Evolutionary conservation across 2,797 vertebrate genomes (phyloP), one percentile per base, ranked within the genome.

Genomic region (Tolypeutes matacus): DNA sequence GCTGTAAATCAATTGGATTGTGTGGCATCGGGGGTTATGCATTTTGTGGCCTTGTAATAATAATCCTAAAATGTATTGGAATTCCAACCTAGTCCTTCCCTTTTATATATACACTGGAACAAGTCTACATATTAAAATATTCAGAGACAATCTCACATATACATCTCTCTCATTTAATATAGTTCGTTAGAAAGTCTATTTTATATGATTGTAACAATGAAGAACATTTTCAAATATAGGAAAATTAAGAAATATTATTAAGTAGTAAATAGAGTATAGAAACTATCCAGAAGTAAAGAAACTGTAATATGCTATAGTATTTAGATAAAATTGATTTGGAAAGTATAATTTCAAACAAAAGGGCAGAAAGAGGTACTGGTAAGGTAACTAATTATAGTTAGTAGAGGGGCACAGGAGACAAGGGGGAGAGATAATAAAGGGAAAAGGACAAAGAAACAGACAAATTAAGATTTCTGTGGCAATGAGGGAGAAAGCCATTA

Each of bases 111-210:
- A 1, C 93, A 7, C 2, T 75, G 67, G 89, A 93, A 86, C 14
- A 70, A 91, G 49, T 31, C 2, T 75, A 93, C 36, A 36, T 65
- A 91, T 6, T 60, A 58, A 96, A 96, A 93, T 7, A 81, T 67
- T 51, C 9, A 60, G 72, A 69, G 25, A 4, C 7, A 93, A 73
- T 64, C 7, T 46, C 36, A 53, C 27, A 64, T 18, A 65, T 3
- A 34, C 9, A 75, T 2, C 13, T 13, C 13, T 80, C 2, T 2
- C 5, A 58, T 84, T 83, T 91, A 46, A 75, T 56, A 17, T 34
- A 73, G 7, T 67, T 25, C 23, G 42, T 42, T 78, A 27, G 78
- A 89, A 87, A 34, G 12, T 75, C 12, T 4, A 5, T 77, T 93
- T 21, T 70, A 85, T 17, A n/a, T 36, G 17, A 77, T 56, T 42